Evolutionary conservation across 2,797 vertebrate species (phyloP).

Genomic region (Amazona finschi): DNA sequence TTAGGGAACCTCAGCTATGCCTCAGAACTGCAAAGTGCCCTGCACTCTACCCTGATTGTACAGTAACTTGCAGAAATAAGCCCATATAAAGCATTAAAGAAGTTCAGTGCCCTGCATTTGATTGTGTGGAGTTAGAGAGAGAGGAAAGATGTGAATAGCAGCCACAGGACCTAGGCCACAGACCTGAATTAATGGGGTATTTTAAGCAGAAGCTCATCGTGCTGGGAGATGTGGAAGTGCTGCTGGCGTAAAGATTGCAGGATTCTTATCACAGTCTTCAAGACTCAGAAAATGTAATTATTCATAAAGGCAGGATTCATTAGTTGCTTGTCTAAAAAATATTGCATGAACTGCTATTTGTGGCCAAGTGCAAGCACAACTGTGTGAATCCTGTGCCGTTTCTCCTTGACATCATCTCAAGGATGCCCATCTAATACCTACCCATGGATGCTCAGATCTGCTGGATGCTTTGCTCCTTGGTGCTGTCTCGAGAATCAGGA

Average conservation of each 20-base stretch:
- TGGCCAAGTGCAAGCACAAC: background rate
- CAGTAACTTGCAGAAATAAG: conserved; percentile 37
- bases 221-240: background rate
- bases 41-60: conserved; percentile 24
- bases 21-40: conserved; percentile 27
- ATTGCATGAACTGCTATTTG: background rate
- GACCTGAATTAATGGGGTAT: background rate
- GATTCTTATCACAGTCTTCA: background rate
- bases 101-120: background rate
- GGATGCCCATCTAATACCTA: background rate
- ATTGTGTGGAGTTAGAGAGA: background rate
- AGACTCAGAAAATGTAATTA: background rate
- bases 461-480: background rate
- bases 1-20: conserved; percentile 35
- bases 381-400: background rate
- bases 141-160: background rate
- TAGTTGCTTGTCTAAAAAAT: background rate
- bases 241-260: background rate
- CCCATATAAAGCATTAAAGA: conserved; percentile 29
- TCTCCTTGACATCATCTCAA: background rate
- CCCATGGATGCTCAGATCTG: background rate
- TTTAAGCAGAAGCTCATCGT: background rate
- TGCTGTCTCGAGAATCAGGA: background rate
- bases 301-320: background rate
- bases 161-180: background rate